These are phyloP conservation scores for Lomographa bimaculata DNA, from an alignment of 2,888 invertebrate genomes.

Conservation along the genomic window DNA sequence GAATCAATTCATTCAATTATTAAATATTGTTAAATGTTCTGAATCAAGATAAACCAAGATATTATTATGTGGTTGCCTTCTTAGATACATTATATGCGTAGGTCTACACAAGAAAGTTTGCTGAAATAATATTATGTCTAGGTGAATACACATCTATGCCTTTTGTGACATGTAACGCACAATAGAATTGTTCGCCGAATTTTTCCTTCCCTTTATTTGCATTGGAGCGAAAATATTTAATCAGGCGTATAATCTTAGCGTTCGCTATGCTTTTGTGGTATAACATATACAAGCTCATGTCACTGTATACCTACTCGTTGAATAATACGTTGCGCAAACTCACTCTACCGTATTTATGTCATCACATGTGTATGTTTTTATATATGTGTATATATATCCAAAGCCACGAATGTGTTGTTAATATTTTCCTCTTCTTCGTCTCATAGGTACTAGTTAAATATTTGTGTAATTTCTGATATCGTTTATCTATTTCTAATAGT, in stretches of 20 bases:
- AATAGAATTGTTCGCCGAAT: constrained; percentile 56
- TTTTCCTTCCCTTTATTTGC: constrained; percentile 72
- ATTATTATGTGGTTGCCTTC: too few species aligned
- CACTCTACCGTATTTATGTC: constrained; percentile 19
- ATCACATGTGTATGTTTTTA: constrained; percentile 12
- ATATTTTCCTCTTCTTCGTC: constrained; percentile 17
- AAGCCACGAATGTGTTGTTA: constrained; percentile 14
- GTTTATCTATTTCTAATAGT: too few species aligned
- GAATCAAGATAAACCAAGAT: too few species aligned
- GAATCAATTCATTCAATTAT: too few species aligned
- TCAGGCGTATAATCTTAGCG: constrained; percentile 79
- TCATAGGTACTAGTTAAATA: constrained; percentile 1
- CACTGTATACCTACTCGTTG: constrained; percentile 20
- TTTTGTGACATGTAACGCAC: constrained; percentile 42
- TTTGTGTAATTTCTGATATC: too few species aligned
- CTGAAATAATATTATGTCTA: constrained; percentile 35
- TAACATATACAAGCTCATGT: constrained; percentile 49
- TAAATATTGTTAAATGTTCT: too few species aligned
- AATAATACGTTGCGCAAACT: constrained; percentile 25
- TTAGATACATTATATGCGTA: too few species aligned
- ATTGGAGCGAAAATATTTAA: constrained; percentile 81
- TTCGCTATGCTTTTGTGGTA: constrained; percentile 68
- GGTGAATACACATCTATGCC: constrained; percentile 41
- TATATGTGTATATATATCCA: constrained; percentile 19
- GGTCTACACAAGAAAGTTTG: constrained; percentile 21